Evolutionary conservation across 2,113 vertebrate species (phyloP), one percentile per base, ranked within the genome.

Genomic region (Phyllostomus discolor): DNA sequence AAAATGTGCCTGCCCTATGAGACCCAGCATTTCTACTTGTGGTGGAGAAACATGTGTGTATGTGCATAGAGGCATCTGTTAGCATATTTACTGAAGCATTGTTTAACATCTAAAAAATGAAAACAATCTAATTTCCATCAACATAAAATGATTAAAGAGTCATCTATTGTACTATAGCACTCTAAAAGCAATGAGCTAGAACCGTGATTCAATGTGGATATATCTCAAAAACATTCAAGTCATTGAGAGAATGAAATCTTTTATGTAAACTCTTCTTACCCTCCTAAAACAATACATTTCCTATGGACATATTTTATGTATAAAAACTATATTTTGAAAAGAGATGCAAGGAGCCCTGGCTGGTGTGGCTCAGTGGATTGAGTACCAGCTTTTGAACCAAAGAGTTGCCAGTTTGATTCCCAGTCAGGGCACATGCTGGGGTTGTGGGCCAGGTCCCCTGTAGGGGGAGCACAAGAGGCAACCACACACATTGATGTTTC

Each of bases 211-310:
- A 41, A 31, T 33, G 17, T 69, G 14, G 38, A 16, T 62, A 50
- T 26, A 52, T 62, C 75, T 87, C n/a, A 54, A 59, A 97, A 83
- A 46, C 26, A 62, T 41, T 17, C 10, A 94, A 52, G 17, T 67
- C 64, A 72, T 41, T 38, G 59, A 91, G 38, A 88, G 24, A 75
- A 82, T n/a, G 41, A 46, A 64, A 26, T 48, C 19, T 66, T 73
- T 83, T 62, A 86, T 59, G 52, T 76, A 78, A 78, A 46, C 7
- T 9, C 31, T 91, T 78, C 41, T 85, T 26, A 28, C 35, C 11
- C 12, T 92, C 70, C n/a, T 88, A 83, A 91, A 93, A 73, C 19
- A 76, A 94, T 43, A 43, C 28, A 85, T 94, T 95, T 88, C 72
- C 72, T 86, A 15, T 48, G 26, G 28, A 6, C 38, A 88, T 17